Base-by-base conservation (phyloP, 2,113 vertebrate genomes). In the Uria aalge region DNA sequence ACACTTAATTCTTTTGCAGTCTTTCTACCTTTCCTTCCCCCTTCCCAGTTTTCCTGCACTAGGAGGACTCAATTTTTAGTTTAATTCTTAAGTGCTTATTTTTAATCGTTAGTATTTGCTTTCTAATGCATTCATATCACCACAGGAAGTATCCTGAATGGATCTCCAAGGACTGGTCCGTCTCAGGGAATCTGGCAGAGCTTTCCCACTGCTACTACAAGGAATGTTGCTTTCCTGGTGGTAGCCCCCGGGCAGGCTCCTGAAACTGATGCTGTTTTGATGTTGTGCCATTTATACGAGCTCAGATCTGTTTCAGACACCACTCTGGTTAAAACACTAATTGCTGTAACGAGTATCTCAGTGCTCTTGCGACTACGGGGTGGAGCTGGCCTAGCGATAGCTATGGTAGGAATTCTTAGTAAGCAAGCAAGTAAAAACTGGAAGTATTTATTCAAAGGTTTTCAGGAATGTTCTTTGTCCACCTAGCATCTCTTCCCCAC, bases 381-480 rank as follows among this genome's bases (percentile, higher is more conserved):
- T 91, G 92, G 96, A 96, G 96, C 88, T 80, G 76, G 72, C 94
- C 90, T 52, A 43, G 76, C 0, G 3, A 83, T 59, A 93, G 92
- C 92, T 96, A 95, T 94, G 95, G 92, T 15, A 90, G 85, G 96
- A 97, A 96, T 96, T 96, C 95, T 92, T 93, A 45, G 88, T 92
- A 85, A 95, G 94, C 91, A 94, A 95, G 94, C 94, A 95, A 96
- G 95, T 94, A 92, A 96, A 96, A 96, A 96, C 97, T 96, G 85
- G 86, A 95, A 92, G 83, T 63, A 91, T 85, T 94, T 75, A 94
- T 81, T 91, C 76, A 92, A 96, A 94, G 85, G 94, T 94, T 96
- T 90, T 93, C 88, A 96, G 89, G 94, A 96, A 96, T 84, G 92
- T 91, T 96, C 96, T 94, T 93, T 92, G 89, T 96, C 84, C 88